Base-by-base conservation (phyloP, 2,113 vertebrate genomes). In the Lophura nycthemera region DNA sequence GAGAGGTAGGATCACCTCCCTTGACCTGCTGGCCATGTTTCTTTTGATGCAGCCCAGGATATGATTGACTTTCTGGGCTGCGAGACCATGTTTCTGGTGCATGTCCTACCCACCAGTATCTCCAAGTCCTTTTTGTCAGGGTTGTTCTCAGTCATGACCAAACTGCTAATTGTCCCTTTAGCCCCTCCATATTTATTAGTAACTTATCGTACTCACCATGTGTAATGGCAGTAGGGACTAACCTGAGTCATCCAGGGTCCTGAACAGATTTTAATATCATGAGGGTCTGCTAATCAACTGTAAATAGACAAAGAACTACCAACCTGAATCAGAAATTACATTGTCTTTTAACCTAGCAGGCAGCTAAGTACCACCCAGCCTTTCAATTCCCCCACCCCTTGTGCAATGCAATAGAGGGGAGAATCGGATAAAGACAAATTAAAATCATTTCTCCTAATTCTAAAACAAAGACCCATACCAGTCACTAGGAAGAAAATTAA, bases 131-230 rank as follows among this genome's bases (percentile, higher is more conserved):
- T 56, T 56, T 32, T 56, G 29, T 9, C 54, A 56, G 29, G 16
- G 10, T 18, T 30, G 52, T 56, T 10, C 29, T 56, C 54, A 10
- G 10, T 52, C 22, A 40, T 14, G 36, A 71, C 9, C 9, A 4
- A 83, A 52, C 22, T 50, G 12, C 22, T 57, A n/a, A 73, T 45
- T 88, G 25, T 30, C 30, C 13, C 24, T 4, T 57, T 48, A 12
- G 43, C 75, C 27, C 16, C 34, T 27, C 3, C 27, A 66, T 25
- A 61, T 13, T 34, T 56, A 20, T 10, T 40, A 65, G 6, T 16
- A 6, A 25, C 15, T 72, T 1, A 1, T 11, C 38, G 10, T 32
- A 19, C 8, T 21, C 48, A 8, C 20, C 17, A 12, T 5, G 1
- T 48, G 8, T 40, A 57, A 13, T 6, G 32, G 43, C 27, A 60